Evolutionary conservation across 1,140 invertebrate genomes (phyloP), one percentile per base, ranked within the genome.

Genomic region (Cherax quadricarinatus): DNA sequence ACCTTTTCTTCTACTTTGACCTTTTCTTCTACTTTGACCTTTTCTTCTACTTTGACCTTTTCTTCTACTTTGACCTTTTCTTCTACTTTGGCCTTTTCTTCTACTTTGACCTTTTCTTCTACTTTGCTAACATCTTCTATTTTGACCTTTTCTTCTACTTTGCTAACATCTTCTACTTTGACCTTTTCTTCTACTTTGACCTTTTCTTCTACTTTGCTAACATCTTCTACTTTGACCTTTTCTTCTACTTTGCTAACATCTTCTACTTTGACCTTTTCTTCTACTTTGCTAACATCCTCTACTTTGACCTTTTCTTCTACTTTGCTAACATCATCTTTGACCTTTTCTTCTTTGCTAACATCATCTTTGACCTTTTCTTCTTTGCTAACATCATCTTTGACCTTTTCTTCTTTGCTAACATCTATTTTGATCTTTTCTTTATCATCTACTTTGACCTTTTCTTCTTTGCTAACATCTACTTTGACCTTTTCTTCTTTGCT

Each of bases 191-290:
- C 57, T 83, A 21, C 81, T 83, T 83, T 57, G 6, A 49, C 49
- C 81, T 83, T 83, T 57, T 83, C 81, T 53, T 83, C 81, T n/a
- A 30, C 60, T 86, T 70, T 16, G n/a, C 41, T 14, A 3, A 51
- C n/a, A 14, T 70, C 84, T 18, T 70, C 21, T 21, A 9, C 30
- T 86, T 73, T 30, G 41, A 41, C 66, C 16, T 70, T 60, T 53
- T 86, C 49, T n/a, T 86, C 62, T 49, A 7, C 85, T 30, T n/a
- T 62, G 5, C 75, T 49, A n/a, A 75, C 66, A 9, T 30, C 60
- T 18, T 18, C 53, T 57, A 14, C 53, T 57, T 9, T 57, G 14
- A 57, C 53, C 53, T 57, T 57, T 10, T 57, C 53, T 9, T 57
- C 53, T 57, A 12, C 53, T 57, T 57, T 57, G 53, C 9, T 14